Percentiles rank a stretch among this genome's conserved stretches.
These are phyloP conservation scores for Parnassius smintheus DNA, from an alignment of 2,888 invertebrate genomes.

Conservation along the genomic window DNA sequence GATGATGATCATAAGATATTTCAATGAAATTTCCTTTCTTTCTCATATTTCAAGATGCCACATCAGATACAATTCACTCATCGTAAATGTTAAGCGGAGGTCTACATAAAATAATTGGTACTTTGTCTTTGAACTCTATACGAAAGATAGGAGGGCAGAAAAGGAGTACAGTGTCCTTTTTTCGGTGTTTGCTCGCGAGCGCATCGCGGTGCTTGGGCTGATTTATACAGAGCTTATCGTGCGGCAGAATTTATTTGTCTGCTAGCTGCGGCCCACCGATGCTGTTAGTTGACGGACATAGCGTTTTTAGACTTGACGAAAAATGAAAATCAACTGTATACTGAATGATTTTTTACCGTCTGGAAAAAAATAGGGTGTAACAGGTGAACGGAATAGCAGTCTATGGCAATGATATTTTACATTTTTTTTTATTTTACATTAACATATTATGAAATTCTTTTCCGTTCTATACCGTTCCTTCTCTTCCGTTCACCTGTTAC, in stretches of 20 bases:
- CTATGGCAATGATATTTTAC: no score
- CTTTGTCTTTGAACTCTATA: not conserved
- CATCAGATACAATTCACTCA: no score
- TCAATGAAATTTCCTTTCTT: no score
- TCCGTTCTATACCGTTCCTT: no score
- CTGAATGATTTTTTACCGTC: no score
- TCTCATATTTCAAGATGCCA: no score
- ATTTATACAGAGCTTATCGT: constrained; percentile 79
- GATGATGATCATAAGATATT: no score
- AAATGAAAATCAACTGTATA: not conserved
- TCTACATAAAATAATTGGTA: constrained; percentile 1
- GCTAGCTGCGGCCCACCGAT: constrained; percentile 62
- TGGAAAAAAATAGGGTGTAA: no score
- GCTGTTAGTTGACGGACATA: constrained; percentile 43
- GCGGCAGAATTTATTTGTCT: constrained; percentile 77
- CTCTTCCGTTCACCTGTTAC: no score
- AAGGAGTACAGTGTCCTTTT: constrained; percentile 36
- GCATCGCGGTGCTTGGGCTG: constrained; percentile 48
- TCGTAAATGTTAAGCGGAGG: not conserved
- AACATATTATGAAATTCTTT: no score
- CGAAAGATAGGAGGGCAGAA: constrained; percentile 6
- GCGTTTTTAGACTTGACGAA: constrained; percentile 39
- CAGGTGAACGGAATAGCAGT: no score
- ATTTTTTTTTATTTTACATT: no score
- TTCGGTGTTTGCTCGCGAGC: constrained; percentile 45